These are phyloP conservation scores for Trematocara variabile DNA, from an alignment of 2,113 vertebrate species.

Conservation along the genomic window DNA sequence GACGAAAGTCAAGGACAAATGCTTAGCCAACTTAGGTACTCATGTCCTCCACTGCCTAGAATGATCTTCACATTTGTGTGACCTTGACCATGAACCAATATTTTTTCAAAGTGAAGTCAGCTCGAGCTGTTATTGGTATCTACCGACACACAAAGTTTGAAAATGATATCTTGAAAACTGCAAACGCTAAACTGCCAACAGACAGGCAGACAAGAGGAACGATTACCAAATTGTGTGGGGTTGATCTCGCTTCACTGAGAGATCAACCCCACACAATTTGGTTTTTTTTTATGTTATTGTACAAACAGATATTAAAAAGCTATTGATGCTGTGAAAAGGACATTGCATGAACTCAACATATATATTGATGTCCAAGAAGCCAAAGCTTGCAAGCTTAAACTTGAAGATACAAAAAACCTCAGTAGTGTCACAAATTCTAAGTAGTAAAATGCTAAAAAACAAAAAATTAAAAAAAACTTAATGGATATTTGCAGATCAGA, in stretches of 20 bases:
- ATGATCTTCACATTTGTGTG: not conserved
- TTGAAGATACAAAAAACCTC: not conserved
- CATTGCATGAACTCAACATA: not conserved
- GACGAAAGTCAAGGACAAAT: not conserved
- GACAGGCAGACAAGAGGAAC: not conserved
- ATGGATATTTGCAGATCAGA: not conserved
- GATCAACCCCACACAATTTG: not conserved
- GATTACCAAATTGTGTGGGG: not conserved
- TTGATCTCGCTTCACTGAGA: not conserved
- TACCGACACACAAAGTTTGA: not conserved
- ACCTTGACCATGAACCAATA: not conserved
- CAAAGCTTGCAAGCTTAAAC: not conserved
- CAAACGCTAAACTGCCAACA: not conserved
- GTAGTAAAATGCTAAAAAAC: not conserved
- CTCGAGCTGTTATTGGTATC: not conserved
- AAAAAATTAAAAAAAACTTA: rapidly evolving
- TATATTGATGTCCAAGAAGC: not conserved
- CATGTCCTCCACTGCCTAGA: not conserved
- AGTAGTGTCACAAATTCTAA: not conserved
- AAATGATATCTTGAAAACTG: not conserved
- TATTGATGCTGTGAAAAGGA: not conserved
- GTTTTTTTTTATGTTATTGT: not conserved
- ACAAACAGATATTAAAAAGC: not conserved
- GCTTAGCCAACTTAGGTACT: not conserved
- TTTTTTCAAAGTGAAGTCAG: not conserved